Evolutionary conservation across 2,113 vertebrate species (phyloP).

Genomic region (Amblyornis subalaris): DNA sequence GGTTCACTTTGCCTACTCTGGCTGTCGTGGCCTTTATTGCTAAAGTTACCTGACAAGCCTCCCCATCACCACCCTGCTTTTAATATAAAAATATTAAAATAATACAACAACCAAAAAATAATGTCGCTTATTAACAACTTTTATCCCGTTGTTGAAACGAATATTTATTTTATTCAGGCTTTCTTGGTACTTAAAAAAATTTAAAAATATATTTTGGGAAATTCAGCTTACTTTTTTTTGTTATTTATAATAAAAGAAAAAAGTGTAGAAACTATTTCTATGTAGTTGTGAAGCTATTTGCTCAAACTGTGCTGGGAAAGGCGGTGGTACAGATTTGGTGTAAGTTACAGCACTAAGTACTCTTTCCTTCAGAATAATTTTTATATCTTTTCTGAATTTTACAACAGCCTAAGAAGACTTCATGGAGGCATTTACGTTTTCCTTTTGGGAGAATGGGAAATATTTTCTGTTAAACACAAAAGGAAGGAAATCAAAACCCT

Average conservation of each 20-base stretch:
- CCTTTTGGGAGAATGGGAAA: background rate
- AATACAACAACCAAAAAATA: background rate
- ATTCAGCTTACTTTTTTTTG: background rate
- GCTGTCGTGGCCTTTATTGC: fast-evolving
- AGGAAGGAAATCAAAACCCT: background rate
- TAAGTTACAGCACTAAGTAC: background rate
- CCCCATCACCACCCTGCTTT: background rate
- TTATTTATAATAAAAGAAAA: background rate
- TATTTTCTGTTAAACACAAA: background rate
- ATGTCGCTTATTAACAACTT: background rate
- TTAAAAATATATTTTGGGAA: background rate
- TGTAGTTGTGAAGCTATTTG: background rate
- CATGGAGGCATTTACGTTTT: background rate
- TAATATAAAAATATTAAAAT: background rate
- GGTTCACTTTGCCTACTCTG: background rate
- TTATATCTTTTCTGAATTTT: background rate
- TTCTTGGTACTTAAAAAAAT: background rate
- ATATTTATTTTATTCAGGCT: background rate
- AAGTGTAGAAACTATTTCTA: background rate
- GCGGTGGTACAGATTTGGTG: background rate
- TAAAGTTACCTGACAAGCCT: background rate
- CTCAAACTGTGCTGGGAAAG: background rate
- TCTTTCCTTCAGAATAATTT: background rate
- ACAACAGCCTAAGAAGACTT: background rate
- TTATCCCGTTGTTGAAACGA: background rate